Evolutionary conservation across 2,888 invertebrate genomes (phyloP).

Genomic region (Pilophorus perplexus): DNA sequence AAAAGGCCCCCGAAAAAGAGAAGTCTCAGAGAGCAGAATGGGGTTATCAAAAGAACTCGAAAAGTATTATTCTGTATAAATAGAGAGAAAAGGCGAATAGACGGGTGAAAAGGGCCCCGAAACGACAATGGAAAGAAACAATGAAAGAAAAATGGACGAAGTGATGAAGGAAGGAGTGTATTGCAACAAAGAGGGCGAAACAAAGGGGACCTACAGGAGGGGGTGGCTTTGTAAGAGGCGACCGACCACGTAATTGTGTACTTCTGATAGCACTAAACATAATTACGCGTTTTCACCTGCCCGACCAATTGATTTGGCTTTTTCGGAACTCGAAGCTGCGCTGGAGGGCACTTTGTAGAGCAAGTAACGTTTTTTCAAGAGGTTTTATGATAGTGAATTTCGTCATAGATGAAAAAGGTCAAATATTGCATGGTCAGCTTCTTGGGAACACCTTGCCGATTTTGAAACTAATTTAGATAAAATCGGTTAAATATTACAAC

Average conservation of each 20-base stretch:
- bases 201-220: conserved; percentile 38
- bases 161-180: conserved; percentile 47
- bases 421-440: too few relatives aligned
- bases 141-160: conserved; percentile 49
- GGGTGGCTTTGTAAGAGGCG: conserved; percentile 33
- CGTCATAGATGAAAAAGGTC: too few relatives aligned
- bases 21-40: conserved; percentile 46
- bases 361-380: too few relatives aligned
- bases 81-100: conserved; percentile 47
- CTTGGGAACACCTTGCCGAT: too few relatives aligned
- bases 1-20: conserved; percentile 34
- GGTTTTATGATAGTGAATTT: too few relatives aligned
- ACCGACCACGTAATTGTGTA: conserved; percentile 42
- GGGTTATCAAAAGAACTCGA: conserved; percentile 49
- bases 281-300: conserved; percentile 21
- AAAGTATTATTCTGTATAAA: conserved; percentile 49
- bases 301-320: not conserved
- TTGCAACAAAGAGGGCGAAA: conserved; percentile 47
- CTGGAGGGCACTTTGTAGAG: too few relatives aligned
- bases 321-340: too few relatives aligned
- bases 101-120: conserved; percentile 27
- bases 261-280: conserved; percentile 29
- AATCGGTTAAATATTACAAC: too few relatives aligned
- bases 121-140: conserved; percentile 48
- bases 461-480: too few relatives aligned